A percentile compares a stretch with the other conserved stretches of the same genome.
Evolutionary conservation across 2,113 vertebrate species (phyloP).

Genomic region (Cygnus buccinator): DNA sequence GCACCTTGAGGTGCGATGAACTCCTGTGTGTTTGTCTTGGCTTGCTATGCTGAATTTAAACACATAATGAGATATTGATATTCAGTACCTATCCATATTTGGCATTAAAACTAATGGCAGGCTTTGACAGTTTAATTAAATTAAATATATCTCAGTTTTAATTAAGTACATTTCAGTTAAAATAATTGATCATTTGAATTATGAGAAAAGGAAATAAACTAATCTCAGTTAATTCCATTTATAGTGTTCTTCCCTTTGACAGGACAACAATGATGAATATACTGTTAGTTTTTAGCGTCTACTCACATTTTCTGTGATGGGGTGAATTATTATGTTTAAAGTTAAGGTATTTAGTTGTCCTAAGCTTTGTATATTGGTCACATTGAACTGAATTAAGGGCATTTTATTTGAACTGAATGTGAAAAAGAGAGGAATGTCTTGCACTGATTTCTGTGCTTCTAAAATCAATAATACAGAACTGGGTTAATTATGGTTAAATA

Average conservation of each 20-base stretch:
- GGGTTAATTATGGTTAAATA: neutral
- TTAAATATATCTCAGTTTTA: neutral
- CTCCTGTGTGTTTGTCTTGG: neutral
- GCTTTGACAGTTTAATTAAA: neutral
- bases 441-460: neutral
- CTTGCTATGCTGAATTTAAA: conserved; percentile 10
- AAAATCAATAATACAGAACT: neutral
- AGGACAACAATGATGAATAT: neutral
- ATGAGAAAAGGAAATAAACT: neutral
- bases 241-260: neutral
- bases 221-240: neutral
- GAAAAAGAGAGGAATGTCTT: neutral
- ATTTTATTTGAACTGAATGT: neutral
- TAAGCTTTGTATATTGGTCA: neutral
- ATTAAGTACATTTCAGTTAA: neutral
- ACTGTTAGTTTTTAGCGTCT: neutral
- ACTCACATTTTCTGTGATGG: neutral
- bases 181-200: conserved; percentile 27
- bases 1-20: neutral
- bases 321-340: neutral
- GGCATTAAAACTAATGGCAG: neutral
- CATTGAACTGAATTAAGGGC: neutral
- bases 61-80: neutral
- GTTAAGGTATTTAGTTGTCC: neutral
- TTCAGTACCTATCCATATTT: neutral